Evolutionary conservation across 2,113 vertebrate species (phyloP).

Genomic region (Verasper variegatus): DNA sequence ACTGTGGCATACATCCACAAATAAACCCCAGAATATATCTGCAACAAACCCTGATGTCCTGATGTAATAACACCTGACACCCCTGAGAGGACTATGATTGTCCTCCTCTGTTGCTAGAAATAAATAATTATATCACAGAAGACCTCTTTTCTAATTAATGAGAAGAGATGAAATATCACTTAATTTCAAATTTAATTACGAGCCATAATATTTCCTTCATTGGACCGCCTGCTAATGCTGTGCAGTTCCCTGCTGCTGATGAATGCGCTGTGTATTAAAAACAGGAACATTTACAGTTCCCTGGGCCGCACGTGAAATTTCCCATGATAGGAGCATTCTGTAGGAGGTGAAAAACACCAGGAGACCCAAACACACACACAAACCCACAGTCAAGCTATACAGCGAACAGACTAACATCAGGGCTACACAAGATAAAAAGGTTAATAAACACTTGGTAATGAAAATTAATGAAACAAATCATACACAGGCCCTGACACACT

Average conservation of each 20-base stretch:
- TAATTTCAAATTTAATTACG: constrained; percentile 86
- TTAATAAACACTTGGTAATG: constrained; percentile 76
- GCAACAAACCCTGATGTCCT: constrained; percentile 22
- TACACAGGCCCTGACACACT: constrained; percentile 69
- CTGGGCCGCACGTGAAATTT: constrained; percentile 64
- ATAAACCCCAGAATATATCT: not conserved
- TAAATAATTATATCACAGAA: constrained; percentile 73
- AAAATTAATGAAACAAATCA: constrained; percentile 81
- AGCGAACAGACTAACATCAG: constrained; percentile 26
- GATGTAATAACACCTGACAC: constrained; percentile 55
- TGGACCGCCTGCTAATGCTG: constrained; percentile 73
- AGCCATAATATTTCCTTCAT: constrained; percentile 81
- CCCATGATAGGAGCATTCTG: constrained; percentile 57
- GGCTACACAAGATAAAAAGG: constrained; percentile 69
- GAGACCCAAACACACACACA: not conserved
- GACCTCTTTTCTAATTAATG: constrained; percentile 82
- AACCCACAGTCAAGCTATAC: constrained; percentile 20
- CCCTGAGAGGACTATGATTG: constrained; percentile 47
- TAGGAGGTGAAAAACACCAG: constrained; percentile 41
- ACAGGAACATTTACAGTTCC: constrained; percentile 76
- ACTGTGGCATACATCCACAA: not conserved
- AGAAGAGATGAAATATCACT: constrained; percentile 85
- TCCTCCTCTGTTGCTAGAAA: constrained; percentile 65
- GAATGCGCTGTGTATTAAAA: constrained; percentile 73
- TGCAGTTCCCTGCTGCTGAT: constrained; percentile 71